Percentiles rank a stretch among this genome's conserved stretches.
Conservation (phyloP, 2,113 vertebrate species). For the Geococcyx californianus region DNA sequence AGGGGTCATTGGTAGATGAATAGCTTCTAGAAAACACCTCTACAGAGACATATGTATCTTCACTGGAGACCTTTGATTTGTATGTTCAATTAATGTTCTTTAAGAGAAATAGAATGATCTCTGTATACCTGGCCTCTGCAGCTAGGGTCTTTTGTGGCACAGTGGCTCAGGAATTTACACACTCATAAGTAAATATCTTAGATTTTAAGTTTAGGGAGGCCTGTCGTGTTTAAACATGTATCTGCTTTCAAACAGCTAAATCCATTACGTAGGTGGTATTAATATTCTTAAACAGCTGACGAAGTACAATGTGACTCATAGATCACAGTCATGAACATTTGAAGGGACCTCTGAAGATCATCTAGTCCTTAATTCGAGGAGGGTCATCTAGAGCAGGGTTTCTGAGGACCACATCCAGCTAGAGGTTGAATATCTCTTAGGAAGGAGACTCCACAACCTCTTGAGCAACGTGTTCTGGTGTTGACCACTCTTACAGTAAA, state of each 20-base stretch:
- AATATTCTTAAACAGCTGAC: neutral
- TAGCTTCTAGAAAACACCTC: neutral
- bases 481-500: neutral
- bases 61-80: neutral
- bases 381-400: neutral
- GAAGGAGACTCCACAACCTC: neutral
- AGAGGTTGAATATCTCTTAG: neutral
- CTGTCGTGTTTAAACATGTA: accelerated
- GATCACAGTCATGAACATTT: neutral
- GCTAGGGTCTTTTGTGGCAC: neutral
- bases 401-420: neutral
- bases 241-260: neutral
- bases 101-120: neutral
- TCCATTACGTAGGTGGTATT: neutral
- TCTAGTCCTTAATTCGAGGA: neutral
- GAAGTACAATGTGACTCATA: neutral
- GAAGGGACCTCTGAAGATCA: neutral
- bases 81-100: neutral
- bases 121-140: neutral
- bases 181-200: neutral
- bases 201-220: neutral
- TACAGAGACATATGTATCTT: neutral
- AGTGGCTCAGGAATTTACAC: neutral
- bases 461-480: neutral
- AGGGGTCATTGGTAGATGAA: neutral